These are phyloP conservation scores for Ptilorrhoa leucosticta DNA, from an alignment of 2,113 vertebrate species.

Conservation along the genomic window DNA sequence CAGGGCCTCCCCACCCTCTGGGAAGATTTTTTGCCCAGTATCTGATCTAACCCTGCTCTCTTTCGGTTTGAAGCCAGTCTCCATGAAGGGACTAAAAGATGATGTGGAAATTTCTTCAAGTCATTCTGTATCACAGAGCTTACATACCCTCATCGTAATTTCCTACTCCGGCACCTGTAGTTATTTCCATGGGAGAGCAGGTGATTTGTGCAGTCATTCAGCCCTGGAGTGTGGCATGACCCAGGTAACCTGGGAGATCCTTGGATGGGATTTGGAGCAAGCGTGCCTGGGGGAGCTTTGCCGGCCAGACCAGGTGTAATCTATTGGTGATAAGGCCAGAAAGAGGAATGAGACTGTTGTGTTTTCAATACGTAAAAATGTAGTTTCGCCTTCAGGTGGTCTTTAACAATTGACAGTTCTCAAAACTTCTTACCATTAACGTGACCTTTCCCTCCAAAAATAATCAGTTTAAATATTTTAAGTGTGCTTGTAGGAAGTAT, in stretches of 20 bases:
- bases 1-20: background rate
- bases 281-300: background rate
- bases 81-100: background rate
- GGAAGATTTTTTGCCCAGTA: background rate
- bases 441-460: background rate
- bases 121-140: background rate
- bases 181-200: background rate
- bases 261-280: background rate
- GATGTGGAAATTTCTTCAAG: background rate
- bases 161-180: background rate
- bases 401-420: background rate
- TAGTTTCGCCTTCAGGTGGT: background rate
- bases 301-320: background rate
- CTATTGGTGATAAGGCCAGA: background rate
- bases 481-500: background rate
- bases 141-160: background rate
- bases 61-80: background rate
- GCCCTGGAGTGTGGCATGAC: background rate
- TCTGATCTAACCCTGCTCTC: background rate
- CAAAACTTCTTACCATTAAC: background rate
- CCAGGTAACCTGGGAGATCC: background rate
- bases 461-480: background rate
- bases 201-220: fast-evolving
- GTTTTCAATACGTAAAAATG: background rate
- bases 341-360: background rate